Conservation (phyloP, 2,888 invertebrate species). For the Apamea epomidion region DNA sequence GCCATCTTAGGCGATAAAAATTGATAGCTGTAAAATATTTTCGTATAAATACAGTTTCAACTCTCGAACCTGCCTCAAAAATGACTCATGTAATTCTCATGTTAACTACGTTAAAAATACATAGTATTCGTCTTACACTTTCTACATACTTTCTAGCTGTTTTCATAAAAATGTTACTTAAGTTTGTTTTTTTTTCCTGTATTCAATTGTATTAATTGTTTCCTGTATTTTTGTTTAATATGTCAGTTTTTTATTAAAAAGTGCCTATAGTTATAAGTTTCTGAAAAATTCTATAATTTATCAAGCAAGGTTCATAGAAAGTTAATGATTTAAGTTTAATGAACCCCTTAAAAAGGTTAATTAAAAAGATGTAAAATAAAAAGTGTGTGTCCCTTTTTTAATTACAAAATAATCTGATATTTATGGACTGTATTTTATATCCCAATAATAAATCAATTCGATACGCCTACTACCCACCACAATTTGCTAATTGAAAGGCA, state of each 20-base stretch:
- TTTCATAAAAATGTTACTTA: constrained; percentile 4
- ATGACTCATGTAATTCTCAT: constrained; percentile 27
- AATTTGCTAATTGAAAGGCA: not conserved
- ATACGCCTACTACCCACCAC: not conserved
- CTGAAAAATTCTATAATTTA: not conserved
- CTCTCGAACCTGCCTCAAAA: constrained; percentile 7
- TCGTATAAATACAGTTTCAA: constrained; percentile 1
- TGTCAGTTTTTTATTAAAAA: not conserved
- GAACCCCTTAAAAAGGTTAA: too few species aligned
- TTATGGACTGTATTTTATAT: not conserved
- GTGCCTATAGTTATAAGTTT: too few species aligned
- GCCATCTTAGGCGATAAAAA: constrained; percentile 26
- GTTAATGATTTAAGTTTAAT: too few species aligned
- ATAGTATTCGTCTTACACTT: constrained; percentile 23
- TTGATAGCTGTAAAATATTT: constrained; percentile 23
- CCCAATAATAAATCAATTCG: not conserved
- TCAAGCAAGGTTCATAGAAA: not conserved
- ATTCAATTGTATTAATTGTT: too few species aligned
- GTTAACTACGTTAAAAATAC: constrained; percentile 22
- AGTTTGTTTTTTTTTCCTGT: not conserved
- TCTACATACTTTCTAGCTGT: constrained; percentile 42
- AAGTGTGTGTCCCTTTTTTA: too few species aligned
- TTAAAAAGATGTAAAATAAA: not conserved
- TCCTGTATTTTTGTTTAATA: not conserved
- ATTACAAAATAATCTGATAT: not conserved